Conservation (phyloP, 37 sponge, comb jelly and placozoan genomes). For the Hormiphora californensis region DNA sequence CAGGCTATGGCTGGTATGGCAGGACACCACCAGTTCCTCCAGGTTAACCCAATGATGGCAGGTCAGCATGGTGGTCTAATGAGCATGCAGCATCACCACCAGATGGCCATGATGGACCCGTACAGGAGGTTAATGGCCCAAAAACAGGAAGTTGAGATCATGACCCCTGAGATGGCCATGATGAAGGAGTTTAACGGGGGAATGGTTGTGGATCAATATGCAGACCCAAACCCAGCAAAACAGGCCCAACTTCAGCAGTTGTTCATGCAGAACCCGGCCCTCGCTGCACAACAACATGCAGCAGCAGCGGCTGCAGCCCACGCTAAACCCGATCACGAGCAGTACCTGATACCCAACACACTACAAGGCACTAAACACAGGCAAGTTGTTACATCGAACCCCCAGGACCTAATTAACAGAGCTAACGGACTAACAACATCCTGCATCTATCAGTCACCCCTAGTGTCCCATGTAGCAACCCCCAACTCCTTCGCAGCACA, state of each 20-base stretch:
- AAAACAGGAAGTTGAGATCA: conserved; percentile 27
- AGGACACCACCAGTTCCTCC: neutral
- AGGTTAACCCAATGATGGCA: conserved; percentile 4
- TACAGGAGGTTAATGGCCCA: conserved; percentile 11
- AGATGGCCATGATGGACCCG: conserved; percentile 53
- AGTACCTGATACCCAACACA: conserved; percentile 30
- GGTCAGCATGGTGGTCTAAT: neutral
- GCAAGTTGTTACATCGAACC: neutral
- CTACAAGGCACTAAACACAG: neutral
- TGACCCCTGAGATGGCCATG: conserved; percentile 54
- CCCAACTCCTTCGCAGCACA: conserved; percentile 36
- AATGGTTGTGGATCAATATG: conserved; percentile 43
- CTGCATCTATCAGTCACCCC: conserved; percentile 36
- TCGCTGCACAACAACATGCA: neutral
- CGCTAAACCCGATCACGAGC: neutral
- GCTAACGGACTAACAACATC: conserved; percentile 45
- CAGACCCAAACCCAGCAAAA: neutral
- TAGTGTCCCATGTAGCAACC: conserved; percentile 12
- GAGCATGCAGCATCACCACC: neutral
- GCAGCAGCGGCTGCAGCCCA: neutral
- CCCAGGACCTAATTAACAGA: conserved; percentile 49
- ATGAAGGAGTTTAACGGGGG: conserved; percentile 45
- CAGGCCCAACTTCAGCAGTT: neutral
- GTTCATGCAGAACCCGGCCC: neutral
- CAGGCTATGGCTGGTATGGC: conserved; percentile 26